Conservation (phyloP, 2,797 vertebrate genomes). For the Poecile montanus region DNA sequence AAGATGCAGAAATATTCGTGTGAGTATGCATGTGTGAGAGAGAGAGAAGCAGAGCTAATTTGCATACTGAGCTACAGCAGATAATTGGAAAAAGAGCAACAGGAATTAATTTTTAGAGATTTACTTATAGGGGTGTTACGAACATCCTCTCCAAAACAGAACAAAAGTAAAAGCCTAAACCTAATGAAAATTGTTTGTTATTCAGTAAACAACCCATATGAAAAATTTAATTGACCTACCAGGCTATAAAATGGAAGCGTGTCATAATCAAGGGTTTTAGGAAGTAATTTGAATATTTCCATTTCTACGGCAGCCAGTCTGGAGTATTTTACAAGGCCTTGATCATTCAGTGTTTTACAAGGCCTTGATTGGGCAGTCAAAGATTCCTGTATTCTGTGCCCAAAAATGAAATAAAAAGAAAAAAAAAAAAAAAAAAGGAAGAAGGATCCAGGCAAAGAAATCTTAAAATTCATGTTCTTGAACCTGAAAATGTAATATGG, state of each 20-base stretch:
- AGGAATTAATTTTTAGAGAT: background rate
- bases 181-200: background rate
- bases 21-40: background rate
- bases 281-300: background rate
- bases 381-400: background rate
- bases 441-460: background rate
- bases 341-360: background rate
- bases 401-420: background rate
- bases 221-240: background rate
- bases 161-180: background rate
- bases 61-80: background rate
- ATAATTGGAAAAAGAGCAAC: background rate
- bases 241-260: background rate
- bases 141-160: background rate
- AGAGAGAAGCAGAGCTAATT: background rate
- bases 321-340: background rate
- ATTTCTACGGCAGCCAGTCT: background rate
- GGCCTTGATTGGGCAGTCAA: background rate
- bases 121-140: background rate
- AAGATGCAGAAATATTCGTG: background rate
- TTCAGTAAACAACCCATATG: background rate
- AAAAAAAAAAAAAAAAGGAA: fast-evolving
- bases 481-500: background rate
- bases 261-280: background rate
- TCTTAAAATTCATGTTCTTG: background rate